These are phyloP conservation scores for Tiliacea aurago DNA, from an alignment of 2,888 invertebrate genomes.

Conservation along the genomic window DNA sequence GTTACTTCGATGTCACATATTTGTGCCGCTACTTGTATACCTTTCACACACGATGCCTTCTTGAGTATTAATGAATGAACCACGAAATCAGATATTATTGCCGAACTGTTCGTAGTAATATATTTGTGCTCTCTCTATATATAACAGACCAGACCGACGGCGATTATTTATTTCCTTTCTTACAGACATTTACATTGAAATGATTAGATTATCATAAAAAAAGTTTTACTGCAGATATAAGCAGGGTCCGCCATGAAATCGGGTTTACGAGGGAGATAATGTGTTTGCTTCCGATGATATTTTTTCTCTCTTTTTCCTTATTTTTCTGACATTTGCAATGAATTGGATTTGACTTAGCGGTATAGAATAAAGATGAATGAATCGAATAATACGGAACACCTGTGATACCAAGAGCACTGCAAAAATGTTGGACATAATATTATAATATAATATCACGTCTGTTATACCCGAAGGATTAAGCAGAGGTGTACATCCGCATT, in stretches of 20 bases:
- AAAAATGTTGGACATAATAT: not conserved
- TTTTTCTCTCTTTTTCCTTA: conserved; percentile 24
- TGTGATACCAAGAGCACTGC: not conserved
- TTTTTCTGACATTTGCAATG: conserved; percentile 14
- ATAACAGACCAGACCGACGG: not conserved
- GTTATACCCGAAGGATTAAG: too few relatives aligned
- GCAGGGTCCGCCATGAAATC: conserved; percentile 35
- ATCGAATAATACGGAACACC: not conserved
- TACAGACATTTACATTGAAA: conserved; percentile 53
- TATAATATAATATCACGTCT: too few relatives aligned
- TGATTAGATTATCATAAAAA: conserved; percentile 54
- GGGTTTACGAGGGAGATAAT: conserved; percentile 44
- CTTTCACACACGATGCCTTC: too few relatives aligned
- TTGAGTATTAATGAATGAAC: too few relatives aligned
- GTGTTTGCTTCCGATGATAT: conserved; percentile 36
- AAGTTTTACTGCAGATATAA: conserved; percentile 44
- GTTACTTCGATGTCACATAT: too few relatives aligned
- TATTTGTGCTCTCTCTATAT: too few relatives aligned
- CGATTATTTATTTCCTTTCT: not conserved
- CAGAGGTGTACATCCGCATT: too few relatives aligned
- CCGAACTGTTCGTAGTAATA: too few relatives aligned
- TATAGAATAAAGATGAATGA: conserved; percentile 9
- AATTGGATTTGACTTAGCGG: not conserved
- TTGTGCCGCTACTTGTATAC: too few relatives aligned
- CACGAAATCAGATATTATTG: too few relatives aligned